Conservation (phyloP, 2,113 vertebrate species). For the Meleagris gallopavo region DNA sequence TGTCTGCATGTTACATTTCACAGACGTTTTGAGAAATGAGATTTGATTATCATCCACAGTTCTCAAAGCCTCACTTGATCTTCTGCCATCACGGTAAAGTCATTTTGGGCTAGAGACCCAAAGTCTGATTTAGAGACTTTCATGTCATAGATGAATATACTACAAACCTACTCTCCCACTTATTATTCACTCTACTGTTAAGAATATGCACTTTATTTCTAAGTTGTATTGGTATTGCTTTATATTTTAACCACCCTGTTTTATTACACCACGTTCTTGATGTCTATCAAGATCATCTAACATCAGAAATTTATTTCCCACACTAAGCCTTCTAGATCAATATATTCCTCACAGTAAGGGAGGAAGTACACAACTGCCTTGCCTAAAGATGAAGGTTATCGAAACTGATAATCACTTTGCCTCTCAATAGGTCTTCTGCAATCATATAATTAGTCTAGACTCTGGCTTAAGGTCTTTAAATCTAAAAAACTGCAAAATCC, state of each 20-base stretch:
- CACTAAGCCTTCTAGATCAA: background rate
- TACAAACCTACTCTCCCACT: background rate
- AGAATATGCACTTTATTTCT: background rate
- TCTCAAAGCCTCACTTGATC: background rate
- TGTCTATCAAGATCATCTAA: background rate
- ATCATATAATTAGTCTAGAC: background rate
- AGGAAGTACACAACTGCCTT: background rate
- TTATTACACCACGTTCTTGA: background rate
- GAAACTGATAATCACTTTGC: background rate
- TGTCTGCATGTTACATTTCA: accelerated
- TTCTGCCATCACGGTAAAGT: background rate
- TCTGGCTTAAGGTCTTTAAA: background rate
- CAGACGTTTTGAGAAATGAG: background rate
- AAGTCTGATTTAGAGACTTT: background rate
- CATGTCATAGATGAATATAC: accelerated
- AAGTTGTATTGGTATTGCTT: background rate
- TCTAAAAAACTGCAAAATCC: background rate
- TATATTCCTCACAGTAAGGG: background rate
- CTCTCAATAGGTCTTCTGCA: background rate
- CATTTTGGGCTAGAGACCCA: background rate
- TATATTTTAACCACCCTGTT: background rate
- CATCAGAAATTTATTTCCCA: background rate
- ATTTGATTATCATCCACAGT: background rate
- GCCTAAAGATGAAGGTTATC: background rate
- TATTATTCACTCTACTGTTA: background rate